phyloP scores from a whole-genome alignment of 1,140 invertebrate species.

The Drosophila bocqueti region DNA sequence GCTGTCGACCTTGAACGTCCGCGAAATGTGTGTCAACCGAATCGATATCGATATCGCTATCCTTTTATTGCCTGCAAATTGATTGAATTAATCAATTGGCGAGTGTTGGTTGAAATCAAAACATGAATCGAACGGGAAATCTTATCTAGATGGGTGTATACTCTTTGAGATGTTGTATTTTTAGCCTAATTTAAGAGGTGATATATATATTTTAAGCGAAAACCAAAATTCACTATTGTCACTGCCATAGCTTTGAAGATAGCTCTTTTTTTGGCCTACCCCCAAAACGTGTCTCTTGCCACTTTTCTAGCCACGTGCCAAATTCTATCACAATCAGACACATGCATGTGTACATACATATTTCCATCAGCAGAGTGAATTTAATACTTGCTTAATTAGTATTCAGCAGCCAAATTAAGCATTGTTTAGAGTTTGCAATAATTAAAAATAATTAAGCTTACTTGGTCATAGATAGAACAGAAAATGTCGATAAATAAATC shows the following conservation, averaged over 20 bases:
- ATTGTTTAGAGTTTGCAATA: background rate
- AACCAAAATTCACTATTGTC: no score
- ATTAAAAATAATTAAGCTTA: background rate
- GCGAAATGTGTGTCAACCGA: slow-evolving; percentile 40
- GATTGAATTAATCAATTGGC: slow-evolving; percentile 64
- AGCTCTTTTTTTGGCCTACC: background rate
- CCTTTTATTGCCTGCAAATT: slow-evolving; percentile 71
- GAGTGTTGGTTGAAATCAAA: slow-evolving; percentile 25
- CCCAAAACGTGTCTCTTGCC: slow-evolving; percentile 6
- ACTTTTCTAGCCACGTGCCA: slow-evolving; percentile 7
- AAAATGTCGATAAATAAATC: background rate
- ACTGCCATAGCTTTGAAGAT: background rate
- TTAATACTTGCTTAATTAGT: no score
- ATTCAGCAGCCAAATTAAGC: background rate
- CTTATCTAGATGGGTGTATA: background rate
- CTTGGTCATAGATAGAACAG: background rate
- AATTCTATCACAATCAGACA: background rate
- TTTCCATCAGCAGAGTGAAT: background rate
- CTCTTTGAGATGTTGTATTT: background rate
- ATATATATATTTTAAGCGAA: background rate
- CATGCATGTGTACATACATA: background rate
- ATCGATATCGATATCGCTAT: slow-evolving; percentile 50
- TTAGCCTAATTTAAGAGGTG: background rate
- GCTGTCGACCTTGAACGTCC: slow-evolving; percentile 47
- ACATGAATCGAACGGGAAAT: slow-evolving; percentile 8